These are phyloP conservation scores for Aquatica leii DNA, from an alignment of 2,888 invertebrate genomes.

Conservation along the genomic window DNA sequence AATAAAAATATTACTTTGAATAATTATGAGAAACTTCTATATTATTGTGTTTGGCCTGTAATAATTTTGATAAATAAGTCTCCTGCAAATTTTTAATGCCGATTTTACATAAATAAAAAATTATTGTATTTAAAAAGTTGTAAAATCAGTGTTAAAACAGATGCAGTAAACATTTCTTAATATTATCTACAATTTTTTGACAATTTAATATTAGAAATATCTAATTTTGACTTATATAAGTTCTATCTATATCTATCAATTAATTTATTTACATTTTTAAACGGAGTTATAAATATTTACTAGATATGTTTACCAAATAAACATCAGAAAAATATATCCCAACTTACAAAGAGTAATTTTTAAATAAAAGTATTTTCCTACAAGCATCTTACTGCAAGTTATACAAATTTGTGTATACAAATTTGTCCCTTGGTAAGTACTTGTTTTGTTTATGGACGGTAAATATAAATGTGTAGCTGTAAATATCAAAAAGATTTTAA, in stretches of 20 bases:
- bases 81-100: slow-evolving; percentile 13
- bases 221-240: slow-evolving; percentile 4
- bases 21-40: slow-evolving; percentile 2
- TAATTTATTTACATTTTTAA: slow-evolving; percentile 23
- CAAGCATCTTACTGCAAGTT: slow-evolving; percentile 45
- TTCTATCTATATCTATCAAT: neutral
- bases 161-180: neutral
- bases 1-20: slow-evolving; percentile 10
- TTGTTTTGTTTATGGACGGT: slow-evolving; percentile 35
- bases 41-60: slow-evolving; percentile 20
- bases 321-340: slow-evolving; percentile 19
- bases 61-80: slow-evolving; percentile 35
- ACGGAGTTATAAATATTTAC: slow-evolving; percentile 19
- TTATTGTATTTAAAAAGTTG: neutral
- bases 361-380: neutral
- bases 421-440: slow-evolving; percentile 47
- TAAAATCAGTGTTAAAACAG: slow-evolving; percentile 10
- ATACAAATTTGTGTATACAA: slow-evolving; percentile 47
- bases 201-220: slow-evolving; percentile 32
- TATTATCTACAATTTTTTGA: slow-evolving; percentile 16
- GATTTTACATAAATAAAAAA: slow-evolving; percentile 14
- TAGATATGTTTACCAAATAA: slow-evolving; percentile 30
- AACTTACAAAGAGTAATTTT: slow-evolving; percentile 2
- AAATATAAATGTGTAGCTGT: slow-evolving; percentile 11
- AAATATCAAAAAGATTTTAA: neutral